These are phyloP conservation scores for Varanus salvator DNA, from an alignment of 2,113 vertebrate species.

Conservation along the genomic window DNA sequence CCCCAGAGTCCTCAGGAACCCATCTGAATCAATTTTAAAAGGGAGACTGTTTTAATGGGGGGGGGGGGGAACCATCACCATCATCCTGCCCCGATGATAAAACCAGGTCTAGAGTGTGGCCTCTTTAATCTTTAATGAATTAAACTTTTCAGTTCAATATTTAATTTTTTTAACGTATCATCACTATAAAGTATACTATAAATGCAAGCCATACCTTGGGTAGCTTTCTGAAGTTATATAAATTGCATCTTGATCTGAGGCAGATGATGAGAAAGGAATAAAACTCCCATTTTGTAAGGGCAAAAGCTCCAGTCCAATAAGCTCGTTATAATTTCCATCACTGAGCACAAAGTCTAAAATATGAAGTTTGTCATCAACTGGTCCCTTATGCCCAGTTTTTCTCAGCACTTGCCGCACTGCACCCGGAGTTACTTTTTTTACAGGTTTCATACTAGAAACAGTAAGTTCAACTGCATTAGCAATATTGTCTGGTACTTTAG, in stretches of 20 bases:
- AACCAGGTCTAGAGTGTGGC: too few species aligned
- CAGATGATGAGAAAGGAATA: conserved; percentile 89
- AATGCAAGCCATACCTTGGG: conserved; percentile 84
- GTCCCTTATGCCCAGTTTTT: conserved; percentile 83
- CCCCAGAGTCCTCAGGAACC: too few species aligned
- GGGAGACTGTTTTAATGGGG: too few species aligned
- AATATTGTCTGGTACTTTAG: conserved; percentile 85
- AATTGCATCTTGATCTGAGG: conserved; percentile 90
- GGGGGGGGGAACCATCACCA: too few species aligned
- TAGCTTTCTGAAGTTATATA: conserved; percentile 93
- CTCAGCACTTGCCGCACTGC: conserved; percentile 88
- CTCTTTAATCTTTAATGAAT: not conserved
- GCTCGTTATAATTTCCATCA: conserved; percentile 90
- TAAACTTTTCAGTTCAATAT: not conserved
- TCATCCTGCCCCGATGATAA: too few species aligned
- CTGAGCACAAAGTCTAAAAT: conserved; percentile 92
- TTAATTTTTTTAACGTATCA: not conserved
- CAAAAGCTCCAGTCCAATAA: conserved; percentile 93
- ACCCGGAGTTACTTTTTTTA: conserved; percentile 87
- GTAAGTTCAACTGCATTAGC: conserved; percentile 81
- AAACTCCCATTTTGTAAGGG: conserved; percentile 91
- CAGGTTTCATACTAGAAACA: conserved; percentile 65
- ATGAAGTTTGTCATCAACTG: conserved; percentile 84
- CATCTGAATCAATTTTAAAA: too few species aligned
- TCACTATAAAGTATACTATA: not conserved